Evolutionary conservation across 1,140 invertebrate species (phyloP), one percentile per base, ranked within the genome.

Genomic region (Aphaenogaster floridana): DNA sequence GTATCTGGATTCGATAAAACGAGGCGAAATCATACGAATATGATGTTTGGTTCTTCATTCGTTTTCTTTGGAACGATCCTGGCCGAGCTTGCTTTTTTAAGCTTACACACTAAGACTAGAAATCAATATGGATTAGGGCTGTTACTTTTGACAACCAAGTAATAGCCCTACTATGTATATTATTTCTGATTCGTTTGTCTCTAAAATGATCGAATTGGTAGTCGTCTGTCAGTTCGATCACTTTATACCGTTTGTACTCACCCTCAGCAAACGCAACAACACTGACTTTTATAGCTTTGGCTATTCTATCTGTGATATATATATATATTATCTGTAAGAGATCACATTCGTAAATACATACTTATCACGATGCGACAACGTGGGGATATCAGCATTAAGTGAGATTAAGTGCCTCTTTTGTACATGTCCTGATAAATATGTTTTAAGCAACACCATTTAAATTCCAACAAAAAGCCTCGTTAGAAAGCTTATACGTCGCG

Each of bases 181-280:
- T 63, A 28, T 59, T 78, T 63, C 63, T 34, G 28, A 61, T 61
- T 61, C 5, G 5, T 34, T 34, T 34, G 28, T 61, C 28, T 34
- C 5, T 63, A 34, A 63, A 63, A 34, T 34, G 0, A 34, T 63
- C 59, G 13, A 63, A 63, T 63, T 15, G 28, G 34, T 2, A 64
- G 8, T 21, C 7, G 21, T n/a, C 4, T 50, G 15, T 42, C 36
- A 2, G 8, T 77, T 61, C 15, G 9, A 54, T 57, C n/a, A 57
- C n/a, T 54, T 54, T 74, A 21, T 28, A 9, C n/a, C 17, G 11
- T 39, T 74, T 74, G 50, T 74, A 74, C 71, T 74, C 48, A 72
- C 28, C 48, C 9, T 52, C 71, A 11, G 2, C 17, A 74, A 74
- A 54, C 50, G 11, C 15, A 57, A 76, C 9, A 74, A 8, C n/a